Conservation (phyloP, 2,888 invertebrate genomes). For the Allolobophora icterica region DNA sequence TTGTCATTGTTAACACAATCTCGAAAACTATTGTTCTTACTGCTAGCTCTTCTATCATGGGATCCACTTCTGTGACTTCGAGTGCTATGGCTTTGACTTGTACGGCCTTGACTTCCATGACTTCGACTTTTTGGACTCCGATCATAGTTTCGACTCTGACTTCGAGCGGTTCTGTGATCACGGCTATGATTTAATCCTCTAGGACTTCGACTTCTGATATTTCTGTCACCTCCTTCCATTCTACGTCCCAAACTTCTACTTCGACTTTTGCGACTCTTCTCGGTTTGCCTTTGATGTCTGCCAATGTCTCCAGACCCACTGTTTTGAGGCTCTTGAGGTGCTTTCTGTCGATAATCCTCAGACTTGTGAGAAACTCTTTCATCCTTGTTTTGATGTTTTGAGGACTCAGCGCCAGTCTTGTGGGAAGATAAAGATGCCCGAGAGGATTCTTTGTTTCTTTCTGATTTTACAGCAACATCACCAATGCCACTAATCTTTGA, state of each 20-base stretch:
- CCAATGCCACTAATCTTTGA: not conserved
- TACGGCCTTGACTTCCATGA: not conserved
- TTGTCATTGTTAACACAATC: not conserved
- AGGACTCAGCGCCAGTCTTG: not conserved
- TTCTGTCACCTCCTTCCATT: not conserved
- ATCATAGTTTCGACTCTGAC: not conserved
- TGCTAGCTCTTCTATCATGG: not conserved
- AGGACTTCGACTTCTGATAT: slow-evolving; percentile 21
- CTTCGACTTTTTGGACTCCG: not conserved
- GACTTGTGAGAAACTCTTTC: not conserved
- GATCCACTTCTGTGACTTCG: not conserved
- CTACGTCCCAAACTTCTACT: slow-evolving; percentile 4
- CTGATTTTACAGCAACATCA: not conserved
- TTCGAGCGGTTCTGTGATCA: not conserved
- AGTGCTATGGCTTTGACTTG: not conserved
- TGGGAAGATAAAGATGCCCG: not conserved
- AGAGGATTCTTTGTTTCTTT: not conserved
- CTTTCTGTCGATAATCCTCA: not conserved
- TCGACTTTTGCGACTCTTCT: not conserved
- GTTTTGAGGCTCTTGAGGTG: not conserved
- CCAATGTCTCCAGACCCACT: not conserved
- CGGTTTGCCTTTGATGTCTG: not conserved
- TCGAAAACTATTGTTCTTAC: not conserved
- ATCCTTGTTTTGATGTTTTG: not conserved
- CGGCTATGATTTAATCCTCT: not conserved